Evolutionary conservation across 2,797 vertebrate species (phyloP), one percentile per base, ranked within the genome.

Genomic region (Rallus crepitans): DNA sequence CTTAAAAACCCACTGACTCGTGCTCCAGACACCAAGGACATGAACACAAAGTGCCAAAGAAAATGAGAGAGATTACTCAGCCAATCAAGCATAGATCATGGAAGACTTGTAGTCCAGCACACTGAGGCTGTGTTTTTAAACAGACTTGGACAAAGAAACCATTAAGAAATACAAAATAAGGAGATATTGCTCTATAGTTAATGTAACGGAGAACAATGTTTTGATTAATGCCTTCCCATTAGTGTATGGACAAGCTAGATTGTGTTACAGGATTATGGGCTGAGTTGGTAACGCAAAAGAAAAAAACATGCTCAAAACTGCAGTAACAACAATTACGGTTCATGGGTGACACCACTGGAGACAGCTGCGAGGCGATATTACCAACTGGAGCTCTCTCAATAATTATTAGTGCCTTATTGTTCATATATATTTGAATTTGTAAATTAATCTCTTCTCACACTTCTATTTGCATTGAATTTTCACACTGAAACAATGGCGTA

Each of bases 181-280:
- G 68, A 82, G 45, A 70, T 89, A 95, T 39, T 93, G 60, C 45
- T 90, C 65, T 90, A 64, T 55, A 87, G 91, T 69, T 94, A 96
- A 77, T 69, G 50, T 69, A 94, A 94, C 0, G 2, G 57, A 80
- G 71, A 95, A 93, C n/a, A 81, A 25, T 84, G 63, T 92, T 82
- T 95, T 95, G 90, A 96, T 87, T 87, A 95, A 96, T 85, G 86
- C 75, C 19, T 95, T 93, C 81, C 86, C 78, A 91, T 95, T 95
- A 94, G 68, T 0, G 21, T 89, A 68, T 9, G 17, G 71, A 94
- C 71, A 94, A 95, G 89, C 60, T 82, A 92, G 90, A 87, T 37
- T 89, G 80, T 80, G 56, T 82, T 90, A 85, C 4, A 23, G 91
- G 56, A 87, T 91, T 90, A 87, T 15, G 48, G 71, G 56, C 45